Percentiles rank a stretch among this genome's conserved stretches.
These are phyloP conservation scores for Dendropsophus ebraccatus DNA, from an alignment of 2,113 vertebrate species.

Conservation along the genomic window DNA sequence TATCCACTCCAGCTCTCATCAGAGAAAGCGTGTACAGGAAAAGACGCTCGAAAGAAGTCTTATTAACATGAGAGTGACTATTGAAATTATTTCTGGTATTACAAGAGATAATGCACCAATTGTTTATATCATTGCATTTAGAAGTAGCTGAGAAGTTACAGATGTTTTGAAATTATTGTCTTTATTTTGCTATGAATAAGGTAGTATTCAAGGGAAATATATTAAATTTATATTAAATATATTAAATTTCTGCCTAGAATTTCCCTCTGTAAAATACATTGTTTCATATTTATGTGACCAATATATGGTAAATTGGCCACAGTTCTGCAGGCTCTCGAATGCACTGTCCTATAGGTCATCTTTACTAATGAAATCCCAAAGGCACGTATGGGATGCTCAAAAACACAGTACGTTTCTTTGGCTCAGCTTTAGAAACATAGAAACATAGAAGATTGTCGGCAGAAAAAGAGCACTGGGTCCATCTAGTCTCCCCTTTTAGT, in stretches of 20 bases:
- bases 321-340: not conserved
- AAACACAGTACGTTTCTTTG: no score
- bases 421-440: no score
- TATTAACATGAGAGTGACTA: conserved; percentile 19
- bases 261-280: no score
- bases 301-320: not conserved
- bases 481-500: no score
- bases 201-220: not conserved
- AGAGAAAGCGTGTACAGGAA: conserved; percentile 11
- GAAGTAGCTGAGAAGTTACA: not conserved
- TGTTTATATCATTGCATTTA: not conserved
- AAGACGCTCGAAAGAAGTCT: conserved; percentile 13
- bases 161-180: not conserved
- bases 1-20: conserved; percentile 21
- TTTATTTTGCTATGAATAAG: not conserved
- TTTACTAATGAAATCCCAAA: no score
- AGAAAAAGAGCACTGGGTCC: no score
- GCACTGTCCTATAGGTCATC: not conserved
- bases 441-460: no score
- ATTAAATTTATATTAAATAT: no score
- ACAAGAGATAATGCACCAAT: conserved; percentile 33
- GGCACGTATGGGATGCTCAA: no score
- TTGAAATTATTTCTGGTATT: conserved; percentile 28
- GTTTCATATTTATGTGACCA: no score
- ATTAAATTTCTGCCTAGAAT: no score